Conservation (phyloP, 1,140 invertebrate genomes). For the Marisa cornuarietis region DNA sequence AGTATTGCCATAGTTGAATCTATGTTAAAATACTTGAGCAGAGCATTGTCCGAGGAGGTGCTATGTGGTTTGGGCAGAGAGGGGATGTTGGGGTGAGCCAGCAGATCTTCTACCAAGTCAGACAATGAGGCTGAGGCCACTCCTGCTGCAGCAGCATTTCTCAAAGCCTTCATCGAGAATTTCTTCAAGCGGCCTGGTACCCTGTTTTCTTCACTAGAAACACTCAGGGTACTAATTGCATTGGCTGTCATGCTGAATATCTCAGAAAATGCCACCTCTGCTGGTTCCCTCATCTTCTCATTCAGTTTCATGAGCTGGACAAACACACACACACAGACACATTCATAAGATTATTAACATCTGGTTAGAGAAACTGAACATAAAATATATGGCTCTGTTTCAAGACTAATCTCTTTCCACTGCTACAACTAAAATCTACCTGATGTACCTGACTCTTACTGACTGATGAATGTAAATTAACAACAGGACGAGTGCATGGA, state of each 20-base stretch:
- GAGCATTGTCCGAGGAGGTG: not conserved
- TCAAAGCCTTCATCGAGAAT: constrained; percentile 29
- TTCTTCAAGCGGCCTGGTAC: constrained; percentile 5
- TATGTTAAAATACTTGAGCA: constrained; percentile 38
- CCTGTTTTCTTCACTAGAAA: not conserved
- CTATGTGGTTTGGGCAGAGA: constrained; percentile 33
- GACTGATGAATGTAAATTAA: not conserved
- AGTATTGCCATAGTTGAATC: constrained; percentile 48
- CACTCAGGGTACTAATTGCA: not conserved
- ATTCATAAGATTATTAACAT: not conserved
- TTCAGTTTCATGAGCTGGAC: constrained; percentile 29
- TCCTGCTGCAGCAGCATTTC: constrained; percentile 52
- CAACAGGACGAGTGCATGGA: too few species aligned
- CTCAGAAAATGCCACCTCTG: constrained; percentile 56
- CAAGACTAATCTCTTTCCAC: not conserved
- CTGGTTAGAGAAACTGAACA: not conserved
- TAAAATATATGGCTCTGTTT: not conserved
- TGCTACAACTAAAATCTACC: not conserved
- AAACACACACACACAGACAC: constrained; percentile 11
- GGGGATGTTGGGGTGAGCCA: constrained; percentile 47
- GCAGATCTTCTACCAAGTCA: constrained; percentile 54
- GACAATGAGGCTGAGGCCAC: constrained; percentile 54
- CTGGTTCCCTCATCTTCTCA: constrained; percentile 46
- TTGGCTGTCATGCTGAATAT: constrained; percentile 34
- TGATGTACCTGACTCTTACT: not conserved